Percentiles rank a stretch among this genome's conserved stretches.
phyloP scores from a whole-genome alignment of 2,797 vertebrate species.

The Gymnodraco acuticeps region DNA sequence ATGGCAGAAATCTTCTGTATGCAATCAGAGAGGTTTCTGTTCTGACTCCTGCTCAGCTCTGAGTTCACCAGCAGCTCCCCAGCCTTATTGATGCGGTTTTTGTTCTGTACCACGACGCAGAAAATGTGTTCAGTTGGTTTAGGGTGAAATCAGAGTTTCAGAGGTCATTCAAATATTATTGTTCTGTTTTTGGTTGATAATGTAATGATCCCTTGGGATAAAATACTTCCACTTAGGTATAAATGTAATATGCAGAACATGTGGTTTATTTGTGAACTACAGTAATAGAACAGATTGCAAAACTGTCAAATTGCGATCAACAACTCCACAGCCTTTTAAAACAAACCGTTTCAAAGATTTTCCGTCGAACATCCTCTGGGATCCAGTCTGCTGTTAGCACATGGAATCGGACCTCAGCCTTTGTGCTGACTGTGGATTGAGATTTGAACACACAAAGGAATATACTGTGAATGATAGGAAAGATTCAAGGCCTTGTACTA shows the following conservation, averaged over 20 bases:
- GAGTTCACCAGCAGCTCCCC: slow-evolving; percentile 93
- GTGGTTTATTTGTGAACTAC: neutral
- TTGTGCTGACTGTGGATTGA: slow-evolving; percentile 87
- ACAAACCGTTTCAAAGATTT: slow-evolving; percentile 87
- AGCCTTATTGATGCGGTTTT: slow-evolving; percentile 89
- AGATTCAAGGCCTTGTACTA: neutral
- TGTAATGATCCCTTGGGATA: neutral
- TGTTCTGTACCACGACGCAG: slow-evolving; percentile 80
- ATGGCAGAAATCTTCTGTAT: slow-evolving; percentile 91
- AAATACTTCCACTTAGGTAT: neutral
- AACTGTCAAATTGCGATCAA: neutral
- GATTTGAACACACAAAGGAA: neutral
- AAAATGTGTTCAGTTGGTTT: neutral
- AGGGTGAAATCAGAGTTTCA: neutral
- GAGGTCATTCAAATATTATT: neutral
- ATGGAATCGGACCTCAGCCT: slow-evolving; percentile 94
- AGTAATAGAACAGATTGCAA: neutral
- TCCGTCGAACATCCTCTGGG: slow-evolving; percentile 85
- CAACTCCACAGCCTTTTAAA: neutral
- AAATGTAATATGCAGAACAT: neutral
- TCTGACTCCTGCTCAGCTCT: slow-evolving; percentile 91
- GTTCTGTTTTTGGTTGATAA: neutral
- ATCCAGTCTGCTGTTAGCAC: slow-evolving; percentile 95
- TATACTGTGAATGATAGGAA: neutral
- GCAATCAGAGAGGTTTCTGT: slow-evolving; percentile 91